Evolutionary conservation across 2,113 vertebrate species (phyloP), one percentile per base, ranked within the genome.

Genomic region (Pyxicephalus adspersus): DNA sequence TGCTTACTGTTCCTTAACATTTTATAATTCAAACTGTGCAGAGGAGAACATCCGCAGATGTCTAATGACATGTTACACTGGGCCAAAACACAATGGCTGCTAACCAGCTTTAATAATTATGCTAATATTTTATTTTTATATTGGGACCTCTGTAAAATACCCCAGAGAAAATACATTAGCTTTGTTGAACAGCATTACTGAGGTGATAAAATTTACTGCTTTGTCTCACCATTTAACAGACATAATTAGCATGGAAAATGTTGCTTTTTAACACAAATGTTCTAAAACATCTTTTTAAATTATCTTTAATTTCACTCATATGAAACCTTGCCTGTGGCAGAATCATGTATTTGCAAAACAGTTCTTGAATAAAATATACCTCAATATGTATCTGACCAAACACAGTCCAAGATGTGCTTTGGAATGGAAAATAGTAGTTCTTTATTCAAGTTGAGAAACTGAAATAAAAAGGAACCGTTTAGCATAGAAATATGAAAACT

Each of bases 71-170:
- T 26, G 29, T 67, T 61, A 64, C 63, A 5, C 7, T 25, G 45
- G 23, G 8, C 74, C 8, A 51, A 61, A 38, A 51, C 50, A 25
- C 19, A 23, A 22, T 63, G 74, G n/a, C 58, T 60, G 50, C 45
- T 64, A 29, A 76, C 15, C 11, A 51, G 38, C 38, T 76, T 76
- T 76, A 25, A n/a, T 52, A 76, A 78, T 67, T 17, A 66, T 52
- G 26, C n/a, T 65, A 54, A 28, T 77, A 77, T 50, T 54, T 77
- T 29, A 5, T 26, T 38, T 77, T 54, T 31, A 51, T 77, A 54
- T 28, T 19, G 26, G 60, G 25, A 28, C 20, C 38, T 23, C 20
- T 64, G 38, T 18, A 76, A n/a, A 29, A 26, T 45, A 64, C 45
- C 75, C 61, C 11, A 31, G 61, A 52, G 61, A 20, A 26, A 64